Evolutionary conservation across 2,888 invertebrate genomes (phyloP), one percentile per base, ranked within the genome.

Genomic region (Yponomeuta malinellus): DNA sequence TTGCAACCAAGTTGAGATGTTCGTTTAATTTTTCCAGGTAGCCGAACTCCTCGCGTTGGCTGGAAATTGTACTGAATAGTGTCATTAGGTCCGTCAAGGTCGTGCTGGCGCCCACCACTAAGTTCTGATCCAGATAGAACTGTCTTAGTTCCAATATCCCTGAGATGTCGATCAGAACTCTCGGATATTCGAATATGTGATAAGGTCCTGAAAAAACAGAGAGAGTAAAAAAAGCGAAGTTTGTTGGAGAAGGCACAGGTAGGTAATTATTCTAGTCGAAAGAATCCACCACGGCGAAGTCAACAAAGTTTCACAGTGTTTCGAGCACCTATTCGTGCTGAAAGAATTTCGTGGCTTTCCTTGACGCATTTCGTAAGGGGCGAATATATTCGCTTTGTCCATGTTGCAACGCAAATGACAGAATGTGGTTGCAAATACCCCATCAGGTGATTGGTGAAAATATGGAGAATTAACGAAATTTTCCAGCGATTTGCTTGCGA

Each of bases 1-100:
- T 95, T 2, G 96, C 96, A 2, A 96, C 93, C 72, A 94, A 79
- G 75, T 94, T 91, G 31, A 96, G 84, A 78, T 96, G 96, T 59
- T 93, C 85, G 29, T 92, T 93, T 72, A 96, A 79, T 68, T 89
- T 87, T 2, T 83, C 81, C 69, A 95, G 83, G 82, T 96, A 95
- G 4, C 84, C 81, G 78, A 94, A 96, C 29, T 93, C 88, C 0
- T 83, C 79, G 68, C 72, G 48, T 12, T 74, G 73, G n/a, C 74
- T 65, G 0, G 85, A 77, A 5, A 85, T 72, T 10, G 76, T 77
- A n/a, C 82, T 74, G 66, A 93, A 90, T 15, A 93, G 77, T 0
- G 92, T 85, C 75, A 94, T 87, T 1, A 93, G 78, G 68, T 93
- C 89, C 0, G 91, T 90, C 8, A 95, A 76, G 0, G 93, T 92